Conservation (phyloP, 2,888 invertebrate genomes). For the Acheta domesticus region DNA sequence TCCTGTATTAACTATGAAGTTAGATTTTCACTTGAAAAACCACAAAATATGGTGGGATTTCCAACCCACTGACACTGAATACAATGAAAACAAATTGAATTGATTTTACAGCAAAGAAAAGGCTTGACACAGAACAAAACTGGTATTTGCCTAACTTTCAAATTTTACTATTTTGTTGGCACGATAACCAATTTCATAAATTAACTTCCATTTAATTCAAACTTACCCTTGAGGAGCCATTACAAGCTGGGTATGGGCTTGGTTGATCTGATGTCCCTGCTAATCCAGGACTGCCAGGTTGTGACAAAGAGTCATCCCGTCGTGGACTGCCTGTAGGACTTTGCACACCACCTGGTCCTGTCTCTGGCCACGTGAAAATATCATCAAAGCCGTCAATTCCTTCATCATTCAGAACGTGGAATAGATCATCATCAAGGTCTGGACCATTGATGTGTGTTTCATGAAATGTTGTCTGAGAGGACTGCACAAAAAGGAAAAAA, state of each 20-base stretch:
- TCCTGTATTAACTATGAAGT: no score
- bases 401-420: conserved; percentile 61
- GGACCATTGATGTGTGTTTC: conserved; percentile 65
- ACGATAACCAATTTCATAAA: no score
- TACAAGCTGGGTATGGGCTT: conserved; percentile 53
- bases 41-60: no score
- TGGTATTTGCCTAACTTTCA: no score
- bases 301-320: conserved; percentile 43
- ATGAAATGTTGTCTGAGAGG: conserved; percentile 68
- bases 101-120: no score
- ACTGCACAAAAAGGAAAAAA: conserved; percentile 48
- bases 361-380: conserved; percentile 70
- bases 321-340: conserved; percentile 60
- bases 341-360: conserved; percentile 53
- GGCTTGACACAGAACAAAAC: no score
- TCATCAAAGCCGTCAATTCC: conserved; percentile 71
- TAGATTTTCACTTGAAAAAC: no score
- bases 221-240: conserved; percentile 53
- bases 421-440: conserved; percentile 64
- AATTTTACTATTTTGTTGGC: no score
- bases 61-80: no score
- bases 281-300: conserved; percentile 55
- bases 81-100: no score
- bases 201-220: no score
- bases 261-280: conserved; percentile 50